These are phyloP conservation scores for Bolborhynchus lineola DNA, from an alignment of 2,113 vertebrate genomes.

Conservation along the genomic window DNA sequence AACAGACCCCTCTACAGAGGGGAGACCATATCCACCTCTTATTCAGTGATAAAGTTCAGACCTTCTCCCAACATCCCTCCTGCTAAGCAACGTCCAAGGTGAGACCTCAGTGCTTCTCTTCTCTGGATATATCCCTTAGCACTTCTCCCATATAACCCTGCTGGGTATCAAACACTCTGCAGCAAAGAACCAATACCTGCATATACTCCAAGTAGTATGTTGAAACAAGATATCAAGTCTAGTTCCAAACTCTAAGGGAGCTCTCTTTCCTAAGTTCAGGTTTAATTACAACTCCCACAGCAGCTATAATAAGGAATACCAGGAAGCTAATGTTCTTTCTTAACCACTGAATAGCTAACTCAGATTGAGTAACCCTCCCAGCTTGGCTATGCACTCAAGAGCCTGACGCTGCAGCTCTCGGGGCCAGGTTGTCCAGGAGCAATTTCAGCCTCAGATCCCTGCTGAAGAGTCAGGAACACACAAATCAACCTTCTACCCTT, in stretches of 20 bases:
- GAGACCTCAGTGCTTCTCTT: background rate
- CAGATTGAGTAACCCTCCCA: background rate
- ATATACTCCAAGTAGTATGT: background rate
- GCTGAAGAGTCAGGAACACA: background rate
- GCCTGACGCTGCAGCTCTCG: background rate
- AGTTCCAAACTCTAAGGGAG: background rate
- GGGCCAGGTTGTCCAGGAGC: background rate
- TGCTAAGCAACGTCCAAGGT: background rate
- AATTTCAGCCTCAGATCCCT: background rate
- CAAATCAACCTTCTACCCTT: background rate
- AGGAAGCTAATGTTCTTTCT: background rate
- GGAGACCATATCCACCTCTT: background rate
- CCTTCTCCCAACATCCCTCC: background rate
- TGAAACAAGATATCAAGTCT: background rate
- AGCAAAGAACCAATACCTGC: background rate
- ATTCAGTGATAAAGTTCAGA: background rate
- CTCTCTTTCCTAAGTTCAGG: background rate
- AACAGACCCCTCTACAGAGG: background rate
- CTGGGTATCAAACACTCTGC: background rate
- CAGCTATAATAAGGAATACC: background rate
- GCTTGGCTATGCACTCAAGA: background rate
- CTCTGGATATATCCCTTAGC: background rate
- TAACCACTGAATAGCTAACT: background rate
- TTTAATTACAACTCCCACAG: constrained; percentile 14
- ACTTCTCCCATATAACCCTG: background rate